A percentile compares a stretch with the other conserved stretches of the same genome.
Evolutionary conservation across 2,797 vertebrate genomes (phyloP).

Genomic region (Dryobates pubescens): DNA sequence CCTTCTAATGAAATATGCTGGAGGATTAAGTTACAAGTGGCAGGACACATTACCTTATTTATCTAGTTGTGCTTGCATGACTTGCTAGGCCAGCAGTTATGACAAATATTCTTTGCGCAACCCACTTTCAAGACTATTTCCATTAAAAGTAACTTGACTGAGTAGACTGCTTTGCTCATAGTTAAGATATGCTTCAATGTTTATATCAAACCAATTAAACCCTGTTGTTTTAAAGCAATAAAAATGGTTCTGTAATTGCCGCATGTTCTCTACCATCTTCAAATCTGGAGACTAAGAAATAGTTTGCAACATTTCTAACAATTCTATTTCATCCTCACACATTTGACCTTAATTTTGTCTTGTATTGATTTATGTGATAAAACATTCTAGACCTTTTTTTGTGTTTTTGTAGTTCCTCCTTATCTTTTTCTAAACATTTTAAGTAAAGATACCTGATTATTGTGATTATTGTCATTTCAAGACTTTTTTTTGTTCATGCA

Average conservation of each 20-base stretch:
- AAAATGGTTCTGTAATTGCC: slow-evolving; percentile 55
- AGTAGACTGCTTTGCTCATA: slow-evolving; percentile 37
- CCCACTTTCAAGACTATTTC: slow-evolving; percentile 63
- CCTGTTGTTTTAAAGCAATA: slow-evolving; percentile 55
- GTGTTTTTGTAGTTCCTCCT: neutral
- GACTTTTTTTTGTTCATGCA: neutral
- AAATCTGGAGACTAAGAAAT: slow-evolving; percentile 11
- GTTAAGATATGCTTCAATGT: slow-evolving; percentile 55
- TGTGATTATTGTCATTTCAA: neutral
- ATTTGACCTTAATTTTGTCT: slow-evolving; percentile 10
- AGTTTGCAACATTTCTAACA: slow-evolving; percentile 15
- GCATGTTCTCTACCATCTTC: slow-evolving; percentile 32
- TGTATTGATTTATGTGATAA: neutral
- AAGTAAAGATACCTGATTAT: neutral
- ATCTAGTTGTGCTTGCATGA: slow-evolving; percentile 40
- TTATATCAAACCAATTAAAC: slow-evolving; percentile 54
- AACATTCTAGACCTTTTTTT: neutral
- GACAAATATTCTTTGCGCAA: slow-evolving; percentile 46
- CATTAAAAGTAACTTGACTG: slow-evolving; percentile 70
- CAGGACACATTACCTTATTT: slow-evolving; percentile 66
- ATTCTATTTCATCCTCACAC: neutral
- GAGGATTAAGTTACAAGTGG: slow-evolving; percentile 69
- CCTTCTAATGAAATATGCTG: slow-evolving; percentile 46
- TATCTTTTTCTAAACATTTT: neutral
- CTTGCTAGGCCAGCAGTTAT: slow-evolving; percentile 59